phyloP scores from a whole-genome alignment of 2,888 invertebrate genomes.

The Acanthosepion lycidas region DNA sequence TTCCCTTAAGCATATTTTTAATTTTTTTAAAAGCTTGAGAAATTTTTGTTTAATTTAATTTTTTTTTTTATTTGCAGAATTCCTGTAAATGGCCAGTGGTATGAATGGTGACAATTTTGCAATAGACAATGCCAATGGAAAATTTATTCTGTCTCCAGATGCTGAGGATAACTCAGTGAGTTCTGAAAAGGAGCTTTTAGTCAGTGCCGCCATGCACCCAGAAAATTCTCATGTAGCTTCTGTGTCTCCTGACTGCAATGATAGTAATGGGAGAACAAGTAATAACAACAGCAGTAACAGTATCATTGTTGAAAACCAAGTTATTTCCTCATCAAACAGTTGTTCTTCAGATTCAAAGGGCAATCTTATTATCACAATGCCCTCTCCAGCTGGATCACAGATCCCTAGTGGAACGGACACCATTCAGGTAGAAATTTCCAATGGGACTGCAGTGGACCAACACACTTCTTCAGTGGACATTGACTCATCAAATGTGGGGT shows the following conservation, averaged over 20 bases:
- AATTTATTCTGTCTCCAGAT: not conserved
- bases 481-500: slow-evolving; percentile 39
- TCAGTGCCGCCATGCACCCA: not conserved
- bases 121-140: not conserved
- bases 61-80: not conserved
- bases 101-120: not conserved
- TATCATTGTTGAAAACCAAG: slow-evolving; percentile 43
- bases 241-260: not conserved
- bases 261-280: not conserved
- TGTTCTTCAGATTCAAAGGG: slow-evolving; percentile 6
- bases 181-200: not conserved
- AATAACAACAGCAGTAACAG: not conserved
- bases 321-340: not conserved
- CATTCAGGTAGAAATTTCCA: slow-evolving; percentile 42
- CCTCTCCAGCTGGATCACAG: not conserved
- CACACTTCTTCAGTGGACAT: not conserved
- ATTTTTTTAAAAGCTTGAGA: too few species aligned
- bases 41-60: not conserved
- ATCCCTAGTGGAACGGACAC: not conserved
- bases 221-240: not conserved
- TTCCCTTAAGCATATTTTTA: too few species aligned
- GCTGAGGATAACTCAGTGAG: not conserved
- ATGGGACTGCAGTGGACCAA: slow-evolving; percentile 4
- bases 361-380: slow-evolving; percentile 39
- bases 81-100: not conserved